A percentile compares a stretch with the other conserved stretches of the same genome.
Conservation (phyloP, 2,888 invertebrate species). For the Willowsia nigromaculata region DNA sequence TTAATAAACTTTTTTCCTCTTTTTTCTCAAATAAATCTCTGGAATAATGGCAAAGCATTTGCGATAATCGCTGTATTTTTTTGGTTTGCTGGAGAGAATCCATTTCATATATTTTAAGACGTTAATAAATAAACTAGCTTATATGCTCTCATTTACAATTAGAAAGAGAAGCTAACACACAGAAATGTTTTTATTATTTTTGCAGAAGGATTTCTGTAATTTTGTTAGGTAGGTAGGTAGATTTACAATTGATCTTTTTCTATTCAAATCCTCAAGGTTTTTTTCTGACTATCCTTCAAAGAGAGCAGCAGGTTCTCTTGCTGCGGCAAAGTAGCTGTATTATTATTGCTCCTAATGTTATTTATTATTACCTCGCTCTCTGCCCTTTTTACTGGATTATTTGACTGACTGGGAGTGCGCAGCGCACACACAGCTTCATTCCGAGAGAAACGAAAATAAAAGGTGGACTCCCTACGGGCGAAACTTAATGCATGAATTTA, state of each 20-base stretch:
- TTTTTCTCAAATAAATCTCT: slow-evolving; percentile 17
- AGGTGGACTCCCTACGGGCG: slow-evolving; percentile 66
- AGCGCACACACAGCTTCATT: not conserved
- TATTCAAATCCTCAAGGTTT: no score
- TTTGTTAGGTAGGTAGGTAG: no score
- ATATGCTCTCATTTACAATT: not conserved
- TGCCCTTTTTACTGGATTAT: not conserved
- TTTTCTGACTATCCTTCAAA: not conserved
- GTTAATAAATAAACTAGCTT: not conserved
- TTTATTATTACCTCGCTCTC: slow-evolving; percentile 3
- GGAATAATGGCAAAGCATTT: not conserved
- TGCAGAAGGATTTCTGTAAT: not conserved
- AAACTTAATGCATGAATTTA: slow-evolving; percentile 65
- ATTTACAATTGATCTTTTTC: no score
- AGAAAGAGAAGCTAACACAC: not conserved
- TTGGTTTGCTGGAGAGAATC: not conserved
- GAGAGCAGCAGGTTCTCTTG: slow-evolving; percentile 33
- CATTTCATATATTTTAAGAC: not conserved
- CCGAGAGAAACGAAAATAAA: slow-evolving; percentile 37
- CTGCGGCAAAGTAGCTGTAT: slow-evolving; percentile 34
- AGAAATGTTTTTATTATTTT: no score
- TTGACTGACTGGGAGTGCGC: slow-evolving; percentile 33
- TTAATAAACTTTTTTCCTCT: slow-evolving; percentile 57
- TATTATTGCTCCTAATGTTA: slow-evolving; percentile 39
- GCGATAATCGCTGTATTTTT: not conserved